Evolutionary conservation across 2,113 vertebrate species (phyloP).

Genomic region (Delphinus delphis): DNA sequence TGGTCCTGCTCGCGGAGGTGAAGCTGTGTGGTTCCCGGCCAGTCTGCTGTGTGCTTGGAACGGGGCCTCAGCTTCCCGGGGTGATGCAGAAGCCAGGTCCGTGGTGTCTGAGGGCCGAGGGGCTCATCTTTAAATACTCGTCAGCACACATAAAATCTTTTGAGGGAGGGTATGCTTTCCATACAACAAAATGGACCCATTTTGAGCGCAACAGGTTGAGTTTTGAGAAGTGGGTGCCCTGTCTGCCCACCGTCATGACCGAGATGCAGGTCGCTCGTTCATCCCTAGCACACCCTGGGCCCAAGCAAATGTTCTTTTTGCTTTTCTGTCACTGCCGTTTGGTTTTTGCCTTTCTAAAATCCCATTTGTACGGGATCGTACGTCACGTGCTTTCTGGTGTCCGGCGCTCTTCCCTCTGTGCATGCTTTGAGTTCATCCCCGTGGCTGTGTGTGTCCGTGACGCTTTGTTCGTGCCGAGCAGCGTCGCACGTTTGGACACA

Average conservation of each 20-base stretch:
- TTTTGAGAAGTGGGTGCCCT: not conserved
- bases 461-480: not conserved
- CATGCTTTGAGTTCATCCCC: not conserved
- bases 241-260: rapidly evolving
- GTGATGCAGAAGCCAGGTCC: not conserved
- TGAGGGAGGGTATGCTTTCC: not conserved
- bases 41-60: not conserved
- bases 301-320: rapidly evolving
- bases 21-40: not conserved
- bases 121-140: not conserved
- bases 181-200: rapidly evolving
- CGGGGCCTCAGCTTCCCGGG: not conserved
- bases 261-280: rapidly evolving
- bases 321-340: rapidly evolving
- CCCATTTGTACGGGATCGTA: rapidly evolving
- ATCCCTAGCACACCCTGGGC: no score
- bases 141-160: no score
- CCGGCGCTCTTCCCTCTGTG: not conserved
- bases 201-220: not conserved
- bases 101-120: not conserved
- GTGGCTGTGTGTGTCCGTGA: no score
- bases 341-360: not conserved
- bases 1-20: not conserved
- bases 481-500: not conserved
- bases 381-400: not conserved